Evolutionary conservation across 2,888 invertebrate species (phyloP), one percentile per base, ranked within the genome.

Genomic region (Rhagonycha lutea): DNA sequence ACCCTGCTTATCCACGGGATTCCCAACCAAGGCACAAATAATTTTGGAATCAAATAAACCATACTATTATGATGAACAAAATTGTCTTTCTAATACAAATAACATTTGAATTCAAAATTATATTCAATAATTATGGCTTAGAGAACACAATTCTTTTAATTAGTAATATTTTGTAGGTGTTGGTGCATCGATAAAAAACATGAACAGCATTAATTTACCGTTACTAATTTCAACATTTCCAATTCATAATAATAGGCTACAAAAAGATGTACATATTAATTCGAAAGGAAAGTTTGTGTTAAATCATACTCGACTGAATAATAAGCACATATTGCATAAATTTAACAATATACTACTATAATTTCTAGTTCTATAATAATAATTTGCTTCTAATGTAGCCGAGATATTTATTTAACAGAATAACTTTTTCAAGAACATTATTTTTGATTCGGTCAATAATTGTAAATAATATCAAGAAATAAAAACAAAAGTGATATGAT

Each of bases 231-330:
- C 26, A 14, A 65, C 63, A 65, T 24, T 65, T 65, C 63, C 24
- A 65, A n/a, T 24, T 65, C 26, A 62, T 62, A 65, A 65, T 65
- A 65, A 65, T 65, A 65, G 63, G 63, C 24, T 65, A 65, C 63
- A 65, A 62, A 62, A 26, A 18, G 23, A 65, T 65, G 63, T 65
- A 47, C 47, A 47, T 47, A 14, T 14, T 65, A 65, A 23, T 26
- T 24, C 26, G n/a, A 65, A 65, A 65, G 9, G 63, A 65, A 65
- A 65, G 63, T 65, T 65, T 65, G 26, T 26, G 26, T 24, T 65
- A 65, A 65, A 65, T 65, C 63, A 65, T 26, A 65, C 63, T 65
- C 26, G 63, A 65, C 24, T 65, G 63, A 65, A 65, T 65, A 65
- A 65, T 65, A 65, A 65, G 26, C 63, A 65, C 63, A 26, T n/a